phyloP scores from a whole-genome alignment of 1,140 invertebrate genomes.

The Magallana gigas region DNA sequence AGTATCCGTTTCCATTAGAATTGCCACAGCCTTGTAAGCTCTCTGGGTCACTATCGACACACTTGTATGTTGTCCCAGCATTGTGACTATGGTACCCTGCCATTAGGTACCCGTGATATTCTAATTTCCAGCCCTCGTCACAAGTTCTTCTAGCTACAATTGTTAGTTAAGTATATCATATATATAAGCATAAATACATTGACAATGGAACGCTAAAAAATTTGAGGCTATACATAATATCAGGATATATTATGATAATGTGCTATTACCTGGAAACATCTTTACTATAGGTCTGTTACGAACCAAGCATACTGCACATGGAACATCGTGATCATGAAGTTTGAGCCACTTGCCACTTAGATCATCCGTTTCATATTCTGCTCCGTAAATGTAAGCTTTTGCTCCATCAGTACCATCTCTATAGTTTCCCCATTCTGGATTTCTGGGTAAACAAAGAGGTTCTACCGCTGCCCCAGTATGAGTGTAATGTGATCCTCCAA shows the following conservation, averaged over 20 bases:
- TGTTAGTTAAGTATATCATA: constrained; percentile 33
- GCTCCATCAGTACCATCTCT: neutral
- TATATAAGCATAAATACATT: neutral
- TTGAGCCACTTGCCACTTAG: neutral
- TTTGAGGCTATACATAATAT: no score
- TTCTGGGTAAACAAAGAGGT: neutral
- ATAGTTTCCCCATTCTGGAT: neutral
- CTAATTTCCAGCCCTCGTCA: constrained; percentile 46
- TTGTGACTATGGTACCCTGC: constrained; percentile 38
- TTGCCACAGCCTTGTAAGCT: neutral
- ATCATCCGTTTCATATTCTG: neutral
- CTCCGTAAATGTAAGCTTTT: neutral
- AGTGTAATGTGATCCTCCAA: neutral
- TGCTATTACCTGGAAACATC: neutral
- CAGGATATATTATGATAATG: neutral
- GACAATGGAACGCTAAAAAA: no score
- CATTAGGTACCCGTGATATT: constrained; percentile 62
- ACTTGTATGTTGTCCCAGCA: constrained; percentile 49
- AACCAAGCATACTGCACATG: neutral
- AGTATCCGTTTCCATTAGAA: constrained; percentile 47
- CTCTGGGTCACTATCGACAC: constrained; percentile 61
- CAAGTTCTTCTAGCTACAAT: constrained; percentile 54
- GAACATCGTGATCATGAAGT: neutral
- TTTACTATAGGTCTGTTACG: neutral
- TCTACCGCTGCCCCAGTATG: neutral